Evolutionary conservation across 1,140 invertebrate species (phyloP).

Genomic region (Pachyrhynchus sulphureomaculatus): DNA sequence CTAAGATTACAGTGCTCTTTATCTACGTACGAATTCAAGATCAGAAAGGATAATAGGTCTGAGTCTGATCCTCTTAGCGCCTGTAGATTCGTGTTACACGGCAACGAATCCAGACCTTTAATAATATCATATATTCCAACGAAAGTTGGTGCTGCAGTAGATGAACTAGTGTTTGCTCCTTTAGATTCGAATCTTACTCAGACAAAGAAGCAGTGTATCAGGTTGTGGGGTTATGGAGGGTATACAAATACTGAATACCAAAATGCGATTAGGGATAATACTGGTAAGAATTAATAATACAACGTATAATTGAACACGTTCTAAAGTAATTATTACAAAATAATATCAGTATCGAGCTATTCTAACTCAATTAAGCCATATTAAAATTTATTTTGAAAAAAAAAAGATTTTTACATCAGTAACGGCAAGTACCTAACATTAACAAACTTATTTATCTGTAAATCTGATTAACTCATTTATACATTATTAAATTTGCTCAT

Average conservation of each 20-base stretch:
- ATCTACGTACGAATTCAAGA: constrained; percentile 40
- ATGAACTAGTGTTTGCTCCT: constrained; percentile 54
- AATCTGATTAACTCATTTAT: too few species aligned
- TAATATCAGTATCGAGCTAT: too few species aligned
- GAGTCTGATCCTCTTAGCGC: constrained; percentile 38
- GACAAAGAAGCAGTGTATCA: constrained; percentile 44
- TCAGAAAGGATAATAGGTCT: constrained; percentile 34
- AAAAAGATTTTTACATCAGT: too few species aligned
- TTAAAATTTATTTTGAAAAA: too few species aligned
- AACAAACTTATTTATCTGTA: too few species aligned
- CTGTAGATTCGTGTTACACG: constrained; percentile 51
- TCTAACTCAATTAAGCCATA: too few species aligned
- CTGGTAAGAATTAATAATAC: constrained; percentile 31
- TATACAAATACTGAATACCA: constrained; percentile 52
- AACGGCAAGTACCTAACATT: too few species aligned
- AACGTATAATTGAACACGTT: neutral
- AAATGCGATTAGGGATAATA: constrained; percentile 54
- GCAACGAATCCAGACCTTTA: constrained; percentile 53
- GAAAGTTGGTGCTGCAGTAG: constrained; percentile 50
- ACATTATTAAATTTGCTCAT: too few species aligned
- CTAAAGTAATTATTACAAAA: too few species aligned
- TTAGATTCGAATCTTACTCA: constrained; percentile 48
- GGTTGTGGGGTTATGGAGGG: constrained; percentile 56
- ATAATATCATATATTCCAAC: constrained; percentile 53
- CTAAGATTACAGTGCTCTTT: constrained; percentile 54